Evolutionary conservation across 2,797 vertebrate species (phyloP), one percentile per base, ranked within the genome.

Genomic region (Cyclopterus lumpus): DNA sequence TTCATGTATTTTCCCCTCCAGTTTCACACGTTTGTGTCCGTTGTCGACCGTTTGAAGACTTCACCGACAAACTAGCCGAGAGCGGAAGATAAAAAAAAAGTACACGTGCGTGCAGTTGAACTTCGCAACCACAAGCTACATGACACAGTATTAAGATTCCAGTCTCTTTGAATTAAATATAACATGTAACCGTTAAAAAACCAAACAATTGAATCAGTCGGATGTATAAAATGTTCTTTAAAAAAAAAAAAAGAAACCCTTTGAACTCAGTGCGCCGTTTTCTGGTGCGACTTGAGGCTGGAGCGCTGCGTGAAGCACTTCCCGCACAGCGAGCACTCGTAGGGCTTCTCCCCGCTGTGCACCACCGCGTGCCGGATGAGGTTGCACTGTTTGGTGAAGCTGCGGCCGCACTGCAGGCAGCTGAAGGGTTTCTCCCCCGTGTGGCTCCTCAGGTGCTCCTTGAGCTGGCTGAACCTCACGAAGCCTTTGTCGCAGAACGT

Each of bases 361-460:
- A 94, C 93, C 73, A 92, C 93, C 0, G 91, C 92, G 18, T 94
- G 93, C 2, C 93, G 28, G 62, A 92, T 91, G 18, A 94, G 91
- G 71, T 95, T 94, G 79, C 91, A 91, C 84, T 94, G 91, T 58
- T 94, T 93, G 79, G 91, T 93, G 88, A 94, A 93, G 79, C 92
- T 92, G 49, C 90, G 54, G 6, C 89, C 92, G n/a, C 92, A 94
- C 85, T 92, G 93, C 36, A 58, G 68, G 80, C 93, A 94, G 76
- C 88, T 89, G 85, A 85, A 93, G 0, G 94, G 93, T 38, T 91
- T 93, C 79, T 94, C 93, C 0, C 93, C 94, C 6, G 92, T 93
- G 88, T 95, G 94, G 5, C 92, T 91, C 28, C 93, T 82, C 87
- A 93, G 86, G 81, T 95, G 94, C 76, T 94, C 92, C 36, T 93